These are phyloP conservation scores for Acronicta leporina DNA, from an alignment of 2,888 invertebrate species.

Conservation along the genomic window DNA sequence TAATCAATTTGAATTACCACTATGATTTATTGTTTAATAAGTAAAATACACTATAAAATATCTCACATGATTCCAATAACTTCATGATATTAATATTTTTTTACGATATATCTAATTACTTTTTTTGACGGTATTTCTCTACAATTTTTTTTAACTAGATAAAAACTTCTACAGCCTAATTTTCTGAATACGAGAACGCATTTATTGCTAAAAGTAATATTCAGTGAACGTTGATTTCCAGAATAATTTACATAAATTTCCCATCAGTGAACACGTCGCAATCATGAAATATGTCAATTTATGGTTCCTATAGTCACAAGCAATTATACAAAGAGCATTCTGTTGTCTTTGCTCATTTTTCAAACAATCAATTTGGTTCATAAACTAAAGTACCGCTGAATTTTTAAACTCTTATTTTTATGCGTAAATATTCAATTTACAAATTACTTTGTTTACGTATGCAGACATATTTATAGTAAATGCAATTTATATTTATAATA, in stretches of 20 bases:
- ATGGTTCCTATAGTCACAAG: conserved; percentile 48
- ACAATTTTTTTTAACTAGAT: no score
- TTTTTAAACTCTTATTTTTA: conserved; percentile 30
- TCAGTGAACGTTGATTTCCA: conserved; percentile 28
- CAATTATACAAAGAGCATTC: conserved; percentile 75
- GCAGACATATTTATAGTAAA: not conserved
- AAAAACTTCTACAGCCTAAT: no score
- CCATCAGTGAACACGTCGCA: conserved; percentile 29
- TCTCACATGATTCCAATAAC: no score
- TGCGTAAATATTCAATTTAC: conserved; percentile 18
- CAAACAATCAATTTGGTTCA: conserved; percentile 64
- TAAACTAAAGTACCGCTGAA: conserved; percentile 51
- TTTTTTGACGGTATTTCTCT: no score
- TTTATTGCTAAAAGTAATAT: no score
- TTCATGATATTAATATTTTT: no score
- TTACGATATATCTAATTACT: no score
- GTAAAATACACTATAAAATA: not conserved
- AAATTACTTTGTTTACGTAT: conserved; percentile 3
- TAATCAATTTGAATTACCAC: conserved; percentile 37
- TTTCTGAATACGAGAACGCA: no score
- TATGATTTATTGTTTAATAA: conserved; percentile 20
- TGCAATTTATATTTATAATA: no score
- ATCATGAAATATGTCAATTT: conserved; percentile 51
- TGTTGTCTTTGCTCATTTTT: conserved; percentile 61
- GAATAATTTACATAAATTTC: conserved; percentile 36